These are phyloP conservation scores for Hemaris fuciformis DNA, from an alignment of 2,888 invertebrate species.

Conservation along the genomic window DNA sequence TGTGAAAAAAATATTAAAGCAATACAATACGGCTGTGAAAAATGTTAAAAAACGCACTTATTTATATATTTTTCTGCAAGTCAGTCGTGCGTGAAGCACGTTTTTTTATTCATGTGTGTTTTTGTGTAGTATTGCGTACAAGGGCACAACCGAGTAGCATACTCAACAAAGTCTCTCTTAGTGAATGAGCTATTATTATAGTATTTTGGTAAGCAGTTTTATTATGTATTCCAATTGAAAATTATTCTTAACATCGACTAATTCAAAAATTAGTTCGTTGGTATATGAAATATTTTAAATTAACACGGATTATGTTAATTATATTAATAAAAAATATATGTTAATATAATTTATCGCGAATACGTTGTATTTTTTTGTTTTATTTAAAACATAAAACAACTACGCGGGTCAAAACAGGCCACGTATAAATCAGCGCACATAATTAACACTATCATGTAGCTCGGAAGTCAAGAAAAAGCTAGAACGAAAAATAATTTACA, in stretches of 20 bases:
- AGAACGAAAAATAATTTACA: not conserved
- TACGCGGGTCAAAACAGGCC: not conserved
- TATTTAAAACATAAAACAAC: not conserved
- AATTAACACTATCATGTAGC: not conserved
- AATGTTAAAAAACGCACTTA: not conserved
- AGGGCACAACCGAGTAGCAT: not conserved
- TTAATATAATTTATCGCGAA: too few species aligned
- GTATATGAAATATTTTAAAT: too few species aligned
- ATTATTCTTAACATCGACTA: too few species aligned
- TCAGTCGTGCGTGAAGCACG: not conserved
- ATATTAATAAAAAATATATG: too few species aligned
- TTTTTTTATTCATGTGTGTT: not conserved
- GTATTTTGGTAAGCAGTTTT: not conserved
- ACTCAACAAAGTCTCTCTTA: not conserved
- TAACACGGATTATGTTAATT: too few species aligned
- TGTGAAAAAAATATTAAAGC: conserved; percentile 33
- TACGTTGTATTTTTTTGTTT: too few species aligned
- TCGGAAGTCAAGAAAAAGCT: not conserved
- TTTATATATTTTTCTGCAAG: not conserved
- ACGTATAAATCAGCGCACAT: not conserved
- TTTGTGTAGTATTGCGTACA: not conserved
- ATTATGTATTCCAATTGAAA: too few species aligned
- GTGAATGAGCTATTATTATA: not conserved
- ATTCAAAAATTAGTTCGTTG: too few species aligned
- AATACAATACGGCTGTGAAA: not conserved